Evolutionary conservation across 2,888 invertebrate genomes (phyloP), one percentile per base, ranked within the genome.

Genomic region (Zootermopsis nevadensis): DNA sequence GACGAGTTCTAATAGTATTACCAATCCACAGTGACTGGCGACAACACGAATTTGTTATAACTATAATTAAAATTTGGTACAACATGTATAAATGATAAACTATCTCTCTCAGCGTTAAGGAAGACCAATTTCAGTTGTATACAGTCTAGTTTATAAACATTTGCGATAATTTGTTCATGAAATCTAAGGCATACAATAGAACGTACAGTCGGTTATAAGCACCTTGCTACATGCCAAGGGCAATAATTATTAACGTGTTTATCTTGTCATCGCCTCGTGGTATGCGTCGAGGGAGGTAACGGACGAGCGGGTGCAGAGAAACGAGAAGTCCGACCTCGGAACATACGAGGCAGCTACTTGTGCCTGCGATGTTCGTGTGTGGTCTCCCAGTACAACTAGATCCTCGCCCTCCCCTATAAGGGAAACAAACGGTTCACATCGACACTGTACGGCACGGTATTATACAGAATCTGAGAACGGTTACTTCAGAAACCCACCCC

Each of bases 191-290:
- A 66, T 12, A 66, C 8, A 60, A 60, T 4, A 60, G 3, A 60
- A 27, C 1, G 22, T 15, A 60, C 22, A 60, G 67, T 30, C 33
- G 33, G 19, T n/a, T 4, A 42, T 38, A 42, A 24, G 74, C 74
- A 35, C 31, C 8, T 38, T n/a, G n/a, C 22, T 0, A 60, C 35
- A 48, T 83, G 79, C 83, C 79, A 83, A 66, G 67, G 79, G 83
- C 79, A 83, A 83, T 83, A 83, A 83, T 83, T 83, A 83, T 83
- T 83, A 79, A 83, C 79, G 67, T 77, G 66, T 82, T 77, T 82
- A 82, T 82, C 82, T 82, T 82, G 79, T 83, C 83, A 83, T 79
- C 83, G 67, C 55, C 77, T 76, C 31, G 82, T 38, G 38, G 69
- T 33, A 69, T 33, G 69, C 69, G 15, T 69, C 69, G 69, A 69